These are phyloP conservation scores for Anhinga anhinga DNA, from an alignment of 2,113 vertebrate genomes.

Conservation along the genomic window DNA sequence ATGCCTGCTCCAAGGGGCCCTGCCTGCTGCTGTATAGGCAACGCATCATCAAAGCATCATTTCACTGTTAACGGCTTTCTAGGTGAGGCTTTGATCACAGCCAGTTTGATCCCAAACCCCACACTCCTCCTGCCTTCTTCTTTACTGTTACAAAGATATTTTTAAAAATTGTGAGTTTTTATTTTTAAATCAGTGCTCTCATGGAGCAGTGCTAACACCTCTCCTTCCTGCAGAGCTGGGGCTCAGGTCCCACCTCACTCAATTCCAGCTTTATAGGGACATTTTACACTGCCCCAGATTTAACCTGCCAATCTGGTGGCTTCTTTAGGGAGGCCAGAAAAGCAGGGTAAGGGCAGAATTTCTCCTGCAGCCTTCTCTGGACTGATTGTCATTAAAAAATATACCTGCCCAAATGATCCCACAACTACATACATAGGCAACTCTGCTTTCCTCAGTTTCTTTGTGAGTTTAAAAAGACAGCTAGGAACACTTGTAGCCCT, in stretches of 20 bases:
- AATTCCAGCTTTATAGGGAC: neutral
- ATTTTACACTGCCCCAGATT: neutral
- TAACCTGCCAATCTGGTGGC: neutral
- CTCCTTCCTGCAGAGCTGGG: neutral
- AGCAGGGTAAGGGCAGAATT: neutral
- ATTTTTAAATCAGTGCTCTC: neutral
- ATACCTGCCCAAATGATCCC: neutral
- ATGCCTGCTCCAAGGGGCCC: neutral
- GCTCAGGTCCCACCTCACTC: neutral
- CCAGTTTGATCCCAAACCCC: neutral
- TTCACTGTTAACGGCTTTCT: neutral
- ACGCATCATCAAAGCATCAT: neutral
- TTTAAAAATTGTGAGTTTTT: neutral
- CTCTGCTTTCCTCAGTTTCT: neutral
- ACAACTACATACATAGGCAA: neutral
- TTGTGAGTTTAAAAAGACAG: neutral
- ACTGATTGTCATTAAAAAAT: neutral
- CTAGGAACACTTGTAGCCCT: neutral
- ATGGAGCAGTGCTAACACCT: neutral
- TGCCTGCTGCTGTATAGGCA: neutral
- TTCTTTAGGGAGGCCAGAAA: neutral
- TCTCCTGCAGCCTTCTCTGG: neutral
- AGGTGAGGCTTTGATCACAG: conserved; percentile 14
- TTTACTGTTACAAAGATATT: neutral
- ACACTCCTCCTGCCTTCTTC: neutral